Evolutionary conservation across 1,140 invertebrate genomes (phyloP).

Genomic region (Pomacea maculata): DNA sequence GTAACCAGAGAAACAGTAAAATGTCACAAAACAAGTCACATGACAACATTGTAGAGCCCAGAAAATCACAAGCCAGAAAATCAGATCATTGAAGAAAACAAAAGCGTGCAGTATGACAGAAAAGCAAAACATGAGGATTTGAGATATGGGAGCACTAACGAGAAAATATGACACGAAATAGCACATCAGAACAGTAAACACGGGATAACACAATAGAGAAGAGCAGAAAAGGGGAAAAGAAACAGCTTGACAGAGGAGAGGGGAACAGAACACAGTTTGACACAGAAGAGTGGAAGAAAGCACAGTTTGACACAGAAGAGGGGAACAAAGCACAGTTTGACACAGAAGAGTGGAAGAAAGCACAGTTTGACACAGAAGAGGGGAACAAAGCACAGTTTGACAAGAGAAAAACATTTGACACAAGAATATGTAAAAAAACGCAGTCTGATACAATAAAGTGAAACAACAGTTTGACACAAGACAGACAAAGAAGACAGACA

Average conservation of each 20-base stretch:
- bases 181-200: background rate
- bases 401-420: background rate
- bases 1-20: background rate
- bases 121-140: background rate
- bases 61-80: background rate
- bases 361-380: too few relatives aligned
- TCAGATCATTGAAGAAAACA: background rate
- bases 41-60: too few relatives aligned
- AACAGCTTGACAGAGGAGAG: background rate
- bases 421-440: background rate
- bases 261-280: conserved; percentile 3
- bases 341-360: background rate
- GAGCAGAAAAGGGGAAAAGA: background rate
- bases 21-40: background rate
- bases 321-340: background rate
- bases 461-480: background rate
- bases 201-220: background rate
- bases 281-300: background rate
- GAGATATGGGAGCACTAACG: background rate
- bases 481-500: background rate
- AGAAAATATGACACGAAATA: background rate
- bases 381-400: background rate
- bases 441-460: background rate
- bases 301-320: background rate
- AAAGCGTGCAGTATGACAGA: background rate